These are phyloP conservation scores for Meiosimyza decipiens DNA, from an alignment of 2,888 invertebrate genomes.

Conservation along the genomic window DNA sequence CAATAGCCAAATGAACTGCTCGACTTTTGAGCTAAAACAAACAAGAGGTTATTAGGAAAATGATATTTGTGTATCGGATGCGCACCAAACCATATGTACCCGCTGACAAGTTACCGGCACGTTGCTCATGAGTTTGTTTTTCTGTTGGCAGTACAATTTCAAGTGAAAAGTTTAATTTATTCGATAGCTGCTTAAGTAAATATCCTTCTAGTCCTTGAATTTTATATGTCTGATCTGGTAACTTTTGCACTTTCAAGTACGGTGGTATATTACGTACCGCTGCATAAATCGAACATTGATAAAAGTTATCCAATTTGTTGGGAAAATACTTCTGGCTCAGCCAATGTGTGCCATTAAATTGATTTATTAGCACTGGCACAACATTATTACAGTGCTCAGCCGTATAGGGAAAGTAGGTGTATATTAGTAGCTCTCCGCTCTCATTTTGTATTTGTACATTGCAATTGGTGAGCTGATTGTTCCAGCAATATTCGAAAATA, in stretches of 20 bases:
- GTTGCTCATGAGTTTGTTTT: not conserved
- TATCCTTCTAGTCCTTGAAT: slow-evolving; percentile 20
- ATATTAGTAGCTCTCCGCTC: slow-evolving; percentile 52
- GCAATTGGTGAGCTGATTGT: slow-evolving; percentile 55
- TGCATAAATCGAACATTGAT: slow-evolving; percentile 44
- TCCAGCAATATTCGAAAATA: slow-evolving; percentile 57
- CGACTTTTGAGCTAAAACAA: slow-evolving; percentile 40
- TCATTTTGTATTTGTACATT: slow-evolving; percentile 55
- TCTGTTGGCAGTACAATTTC: not conserved
- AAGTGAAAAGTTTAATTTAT: slow-evolving; percentile 22
- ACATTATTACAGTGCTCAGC: slow-evolving; percentile 44
- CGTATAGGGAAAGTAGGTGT: slow-evolving; percentile 55
- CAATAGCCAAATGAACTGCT: slow-evolving; percentile 50
- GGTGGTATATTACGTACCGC: slow-evolving; percentile 43
- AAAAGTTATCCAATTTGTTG: slow-evolving; percentile 50
- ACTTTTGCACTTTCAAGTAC: slow-evolving; percentile 12
- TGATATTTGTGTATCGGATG: not conserved
- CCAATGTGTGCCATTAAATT: slow-evolving; percentile 47
- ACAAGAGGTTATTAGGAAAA: not conserved
- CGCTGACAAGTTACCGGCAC: not conserved
- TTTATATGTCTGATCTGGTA: not conserved
- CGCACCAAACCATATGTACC: not conserved
- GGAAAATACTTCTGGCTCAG: slow-evolving; percentile 49
- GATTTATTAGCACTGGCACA: slow-evolving; percentile 46
- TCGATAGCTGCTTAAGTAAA: slow-evolving; percentile 6